Evolutionary conservation across 2,888 invertebrate genomes (phyloP), one percentile per base, ranked within the genome.

Genomic region (Stenodera caucasica): DNA sequence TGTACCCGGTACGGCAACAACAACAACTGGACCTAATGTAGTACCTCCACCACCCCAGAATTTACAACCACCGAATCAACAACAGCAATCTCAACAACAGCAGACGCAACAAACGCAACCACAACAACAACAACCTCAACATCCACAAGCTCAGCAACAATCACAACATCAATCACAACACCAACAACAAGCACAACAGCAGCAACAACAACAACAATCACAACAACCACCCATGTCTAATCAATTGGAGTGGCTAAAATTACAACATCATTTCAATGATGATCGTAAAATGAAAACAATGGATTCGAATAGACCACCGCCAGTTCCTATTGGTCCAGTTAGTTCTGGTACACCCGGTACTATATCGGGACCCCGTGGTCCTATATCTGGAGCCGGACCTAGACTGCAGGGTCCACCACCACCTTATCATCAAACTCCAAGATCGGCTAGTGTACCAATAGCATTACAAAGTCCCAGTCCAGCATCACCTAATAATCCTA

Each of bases 191-290:
- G 49, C n/a, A 49, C 45, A 45, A n/a, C 53, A 53, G n/a, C 32
- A n/a, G 11, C 55, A 55, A 45, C 37, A 21, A 51, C 50, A 51
- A 35, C 57, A 32, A 35, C 49, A 18, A 21, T 37, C 49, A 7
- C 62, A 59, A 18, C 70, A 69, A 53, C 78, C 77, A 65, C 77
- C 82, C 37, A 80, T 82, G 35, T 81, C 85, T 67, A 87, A 88
- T 5, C 90, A 91, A 80, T 86, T 92, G 79, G 95, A 96, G 77
- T 96, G 96, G 96, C 91, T 92, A 73, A 94, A 95, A 79, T 81
- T 95, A 69, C 94, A 94, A 75, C 90, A 92, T 75, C 92, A 94
- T 79, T 93, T 91, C 81, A 90, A 89, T 73, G 93, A 94, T 71
- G 85, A 85, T 55, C 86, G 88, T 74, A 87, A 87, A 69, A 84